Evolutionary conservation across 2,888 invertebrate species (phyloP).

Genomic region (Melieria picta): DNA sequence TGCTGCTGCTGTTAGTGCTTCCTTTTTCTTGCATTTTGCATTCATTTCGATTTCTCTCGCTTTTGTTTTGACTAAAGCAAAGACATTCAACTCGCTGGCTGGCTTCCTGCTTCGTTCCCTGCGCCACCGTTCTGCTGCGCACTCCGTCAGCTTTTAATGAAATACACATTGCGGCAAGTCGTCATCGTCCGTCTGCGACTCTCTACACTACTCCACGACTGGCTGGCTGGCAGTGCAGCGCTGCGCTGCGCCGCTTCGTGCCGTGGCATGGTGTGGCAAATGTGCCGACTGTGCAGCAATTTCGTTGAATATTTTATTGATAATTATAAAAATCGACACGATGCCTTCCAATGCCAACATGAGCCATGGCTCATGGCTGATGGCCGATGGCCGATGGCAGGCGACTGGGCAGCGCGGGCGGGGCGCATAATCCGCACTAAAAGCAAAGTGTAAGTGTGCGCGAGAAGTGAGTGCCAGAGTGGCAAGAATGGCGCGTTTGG

Average conservation of each 20-base stretch:
- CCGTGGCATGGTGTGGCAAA: conserved; percentile 24
- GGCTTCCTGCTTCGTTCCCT: conserved; percentile 16
- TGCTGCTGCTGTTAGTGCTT: conserved; percentile 15
- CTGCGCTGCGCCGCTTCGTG: no score
- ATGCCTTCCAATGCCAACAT: not conserved
- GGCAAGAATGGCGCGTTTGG: no score
- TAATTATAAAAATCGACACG: conserved; percentile 27
- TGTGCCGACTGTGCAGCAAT: conserved; percentile 26
- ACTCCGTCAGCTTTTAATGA: conserved; percentile 11
- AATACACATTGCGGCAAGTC: conserved; percentile 24
- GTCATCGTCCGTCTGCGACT: no score
- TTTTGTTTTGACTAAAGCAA: not conserved
- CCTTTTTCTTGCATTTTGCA: not conserved
- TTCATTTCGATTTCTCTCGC: conserved; percentile 1
- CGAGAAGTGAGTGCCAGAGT: no score
- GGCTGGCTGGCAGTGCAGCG: no score
- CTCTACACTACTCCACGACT: no score
- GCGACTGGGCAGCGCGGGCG: no score
- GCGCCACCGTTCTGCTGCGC: not conserved
- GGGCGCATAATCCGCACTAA: no score
- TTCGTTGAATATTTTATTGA: conserved; percentile 33
- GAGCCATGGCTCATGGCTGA: not conserved
- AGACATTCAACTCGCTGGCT: conserved; percentile 26
- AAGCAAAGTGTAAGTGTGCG: no score
- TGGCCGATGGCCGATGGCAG: no score